Evolutionary conservation across 2,888 invertebrate genomes (phyloP), one percentile per base, ranked within the genome.

Genomic region (Drosophila conformis): DNA sequence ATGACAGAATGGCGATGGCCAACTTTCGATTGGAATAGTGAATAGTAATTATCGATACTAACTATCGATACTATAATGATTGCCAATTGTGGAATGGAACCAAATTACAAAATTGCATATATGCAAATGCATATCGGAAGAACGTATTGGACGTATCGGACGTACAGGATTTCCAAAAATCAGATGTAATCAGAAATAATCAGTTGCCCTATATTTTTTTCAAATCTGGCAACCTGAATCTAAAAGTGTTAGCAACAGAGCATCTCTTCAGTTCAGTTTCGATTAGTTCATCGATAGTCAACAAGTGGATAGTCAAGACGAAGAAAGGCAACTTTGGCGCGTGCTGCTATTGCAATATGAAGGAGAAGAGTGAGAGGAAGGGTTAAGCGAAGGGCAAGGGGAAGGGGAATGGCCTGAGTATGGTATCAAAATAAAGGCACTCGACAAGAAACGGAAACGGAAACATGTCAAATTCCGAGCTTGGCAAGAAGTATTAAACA

Each of bases 371-470:
- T 1, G 0, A 13, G 15, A 7, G 40, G 62, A 33, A 4, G 15
- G 5, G 13, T 2, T 1, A 33, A 10, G 10, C 31, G 31, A 31
- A 31, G 33, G 33, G 33, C 0, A 31, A 31, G 31, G 31, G 31
- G 2, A 31, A 8, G n/a, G 57, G 36, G 21, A 46, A 38, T 66
- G 68, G 52, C 57, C 70, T 46, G 61, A 49, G 46, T 69, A 38
- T 70, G 70, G 53, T 71, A 70, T 54, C 71, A 71, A 54, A 58
- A 70, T 59, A 52, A 62, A 31, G 10, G 10, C 31, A 10, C 10
- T 31, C 31, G 31, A 49, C 38, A 15, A 15, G 48, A 59, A 64
- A 31, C 38, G 5, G 15, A 38, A 38, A 7, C 31, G n/a, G 27
- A 31, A 64, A 51, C 25, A 49, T 60, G 64, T 64, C 60, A 49